phyloP scores from a whole-genome alignment of 2,797 vertebrate genomes.

The Chaetophractus vellerosus region DNA sequence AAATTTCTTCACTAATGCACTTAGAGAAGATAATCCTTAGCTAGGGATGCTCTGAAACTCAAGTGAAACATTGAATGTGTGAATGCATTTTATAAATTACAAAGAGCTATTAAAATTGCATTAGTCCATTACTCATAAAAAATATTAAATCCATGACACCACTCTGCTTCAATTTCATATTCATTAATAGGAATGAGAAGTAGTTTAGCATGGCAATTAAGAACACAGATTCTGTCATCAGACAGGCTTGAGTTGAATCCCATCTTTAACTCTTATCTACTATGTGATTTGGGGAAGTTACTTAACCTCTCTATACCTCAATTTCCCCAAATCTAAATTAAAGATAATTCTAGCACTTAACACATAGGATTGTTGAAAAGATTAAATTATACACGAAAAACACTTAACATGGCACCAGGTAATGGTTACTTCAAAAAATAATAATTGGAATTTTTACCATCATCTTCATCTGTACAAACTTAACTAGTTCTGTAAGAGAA shows the following conservation, averaged over 20 bases:
- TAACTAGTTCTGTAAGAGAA: background rate
- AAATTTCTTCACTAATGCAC: slow-evolving; percentile 8
- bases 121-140: slow-evolving; percentile 74
- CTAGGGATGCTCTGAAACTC: background rate
- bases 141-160: slow-evolving; percentile 78
- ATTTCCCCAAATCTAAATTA: slow-evolving; percentile 35
- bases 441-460: background rate
- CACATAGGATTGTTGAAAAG: background rate
- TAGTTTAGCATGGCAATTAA: slow-evolving; percentile 70
- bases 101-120: slow-evolving; percentile 78
- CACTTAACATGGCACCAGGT: background rate
- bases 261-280: background rate
- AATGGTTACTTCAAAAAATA: background rate
- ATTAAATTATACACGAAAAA: slow-evolving; percentile 22
- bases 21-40: slow-evolving; percentile 9
- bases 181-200: slow-evolving; percentile 73
- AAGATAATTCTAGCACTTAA: background rate
- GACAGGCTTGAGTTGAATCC: background rate
- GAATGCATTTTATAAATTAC: slow-evolving; percentile 76
- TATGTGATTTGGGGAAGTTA: background rate
- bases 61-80: slow-evolving; percentile 9
- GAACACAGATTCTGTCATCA: background rate
- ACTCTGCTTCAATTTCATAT: slow-evolving; percentile 72
- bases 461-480: background rate
- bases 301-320: slow-evolving; percentile 29